A percentile compares a stretch with the other conserved stretches of the same genome.
Conservation (phyloP, 1,140 invertebrate genomes). For the Drosophila yakuba region DNA sequence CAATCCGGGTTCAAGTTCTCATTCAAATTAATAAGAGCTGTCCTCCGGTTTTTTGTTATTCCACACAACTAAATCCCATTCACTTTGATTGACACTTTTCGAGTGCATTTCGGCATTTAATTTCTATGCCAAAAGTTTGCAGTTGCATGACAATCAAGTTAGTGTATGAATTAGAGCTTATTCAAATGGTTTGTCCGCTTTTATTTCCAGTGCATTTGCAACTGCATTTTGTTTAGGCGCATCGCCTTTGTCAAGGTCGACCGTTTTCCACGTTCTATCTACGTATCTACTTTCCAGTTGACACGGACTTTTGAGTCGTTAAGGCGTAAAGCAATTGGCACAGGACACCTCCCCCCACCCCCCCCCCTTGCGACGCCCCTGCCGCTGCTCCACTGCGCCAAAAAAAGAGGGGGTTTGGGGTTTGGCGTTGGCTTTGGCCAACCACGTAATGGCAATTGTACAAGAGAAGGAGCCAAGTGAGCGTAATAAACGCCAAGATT, state of each 20-base stretch:
- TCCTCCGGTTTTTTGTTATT: background rate
- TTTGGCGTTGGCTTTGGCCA: slow-evolving; percentile 21
- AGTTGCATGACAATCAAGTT: background rate
- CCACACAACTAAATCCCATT: slow-evolving; percentile 14
- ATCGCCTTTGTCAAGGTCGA: slow-evolving; percentile 51
- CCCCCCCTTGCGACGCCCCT: background rate
- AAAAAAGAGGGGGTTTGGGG: background rate
- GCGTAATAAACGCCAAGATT: slow-evolving; percentile 78
- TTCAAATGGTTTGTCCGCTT: no score
- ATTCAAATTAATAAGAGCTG: slow-evolving; percentile 13
- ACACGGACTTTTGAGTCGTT: slow-evolving; percentile 48
- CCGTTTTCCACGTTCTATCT: slow-evolving; percentile 3
- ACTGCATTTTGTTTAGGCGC: slow-evolving; percentile 59
- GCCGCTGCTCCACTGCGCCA: background rate
- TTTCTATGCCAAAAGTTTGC: background rate
- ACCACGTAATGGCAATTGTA: slow-evolving; percentile 58
- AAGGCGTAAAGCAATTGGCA: slow-evolving; percentile 67
- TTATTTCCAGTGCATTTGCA: slow-evolving; percentile 14
- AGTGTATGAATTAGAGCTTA: no score
- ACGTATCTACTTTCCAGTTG: slow-evolving; percentile 23
- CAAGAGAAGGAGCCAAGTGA: slow-evolving; percentile 62
- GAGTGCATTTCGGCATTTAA: background rate
- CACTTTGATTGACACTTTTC: slow-evolving; percentile 16
- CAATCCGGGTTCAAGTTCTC: slow-evolving; percentile 47
- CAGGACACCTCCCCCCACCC: slow-evolving; percentile 1